Base-by-base conservation (phyloP, 1,140 invertebrate genomes). In the Papilio dardanus region DNA sequence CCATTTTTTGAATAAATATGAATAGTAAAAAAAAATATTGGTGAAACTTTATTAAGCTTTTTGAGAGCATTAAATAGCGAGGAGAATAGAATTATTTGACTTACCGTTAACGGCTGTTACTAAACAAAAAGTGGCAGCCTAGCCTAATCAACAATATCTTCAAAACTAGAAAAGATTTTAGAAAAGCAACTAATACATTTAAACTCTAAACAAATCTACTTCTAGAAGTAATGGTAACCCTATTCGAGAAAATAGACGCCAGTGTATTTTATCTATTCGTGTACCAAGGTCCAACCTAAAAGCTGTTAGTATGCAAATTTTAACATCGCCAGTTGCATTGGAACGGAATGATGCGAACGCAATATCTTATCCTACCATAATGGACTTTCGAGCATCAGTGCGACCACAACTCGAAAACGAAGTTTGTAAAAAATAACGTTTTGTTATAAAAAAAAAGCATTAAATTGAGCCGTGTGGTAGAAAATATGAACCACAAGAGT, bases 231-330 rank as follows among this genome's bases (percentile, higher is more conserved):
- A 33, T 67, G 33, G 65, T 30, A 67, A 35, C 67, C 33, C 67
- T 69, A 69, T 24, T 14, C 35, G n/a, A 40, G 21, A 19, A 37
- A 35, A 35, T 24, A 33, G 65, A 69, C 3, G 21, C 31, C 33
- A 4, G 67, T 40, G 67, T 69, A 69, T 69, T 69, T 69, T 69
- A 69, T 69, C 67, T 69, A 69, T 69, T 69, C 67, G 67, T 69
- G 35, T 69, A 71, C 71, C 42, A 73, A 54, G 71, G 71, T 73
- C 42, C 71, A 73, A 54, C 71, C 71, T 73, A 73, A 73, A 73
- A 73, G 71, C 71, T 73, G 42, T 73, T 73, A 54, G 71, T 33
- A 73, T 73, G 71, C 71, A 73, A 54, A 71, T 71, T 73, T 73
- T 33, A 33, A 73, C 71, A 73, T 73, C 42, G 71, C 71, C 24